Base-by-base conservation (phyloP, 2,888 invertebrate species). In the Volucella bombylans region DNA sequence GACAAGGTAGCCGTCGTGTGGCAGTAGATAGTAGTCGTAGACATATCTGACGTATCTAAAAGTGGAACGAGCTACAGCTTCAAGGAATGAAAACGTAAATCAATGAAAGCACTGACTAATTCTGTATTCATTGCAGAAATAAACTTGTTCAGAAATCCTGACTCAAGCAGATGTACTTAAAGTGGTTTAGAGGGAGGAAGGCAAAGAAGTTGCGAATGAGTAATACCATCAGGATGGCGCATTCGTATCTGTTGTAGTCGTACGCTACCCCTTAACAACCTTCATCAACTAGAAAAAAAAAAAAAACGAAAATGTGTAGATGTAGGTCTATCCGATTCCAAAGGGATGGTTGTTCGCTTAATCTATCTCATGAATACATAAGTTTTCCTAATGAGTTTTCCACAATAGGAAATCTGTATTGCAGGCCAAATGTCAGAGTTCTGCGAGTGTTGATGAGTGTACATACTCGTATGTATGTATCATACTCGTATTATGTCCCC, bases 351-450 rank as follows among this genome's bases (percentile, higher is more conserved):
- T 68, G 68, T 73, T 73, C 61, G 23, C 49, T 73, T 78, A 82
- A 78, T 82, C 78, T 82, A 78, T 82, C 68, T 78, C 82, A 78
- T 78, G 78, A 82, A 82, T 82, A 78, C 73, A 65, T 82, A 82
- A 78, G 78, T 82, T 82, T 65, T 78, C 82, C 68, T 78, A 82
- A 82, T 82, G 82, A 82, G 82, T 82, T 82, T 73, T 64, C 52
- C 52, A 82, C 78, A 78, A 64, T 73, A 39, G 78, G 57, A 74
- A 74, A 57, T 81, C 62, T 64, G 49, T 69, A 69, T 57, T 49
- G 49, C 38, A 12, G n/a, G 39, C 11, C 41, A 47, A 49, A 64
- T 67, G 65, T 59, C 54, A 64, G 64, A 64, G 54, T 64, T 64
- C 38, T 50, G 38, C n/a, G 18, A 57, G 39, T 50, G 43, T 38